Evolutionary conservation across 2,888 invertebrate genomes (phyloP).

Genomic region (Halictus quadricinctus): DNA sequence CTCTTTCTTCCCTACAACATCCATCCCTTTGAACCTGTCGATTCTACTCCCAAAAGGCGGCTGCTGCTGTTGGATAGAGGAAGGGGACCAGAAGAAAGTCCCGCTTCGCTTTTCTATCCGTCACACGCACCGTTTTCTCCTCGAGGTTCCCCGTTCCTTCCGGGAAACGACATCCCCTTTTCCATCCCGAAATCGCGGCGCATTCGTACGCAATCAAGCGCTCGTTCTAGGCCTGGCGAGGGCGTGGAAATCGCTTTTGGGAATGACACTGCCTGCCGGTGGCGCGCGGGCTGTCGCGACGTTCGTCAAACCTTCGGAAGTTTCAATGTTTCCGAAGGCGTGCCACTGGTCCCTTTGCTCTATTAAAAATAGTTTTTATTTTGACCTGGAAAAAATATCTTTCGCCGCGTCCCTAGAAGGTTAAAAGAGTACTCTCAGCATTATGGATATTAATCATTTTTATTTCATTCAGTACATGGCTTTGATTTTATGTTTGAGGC

Average conservation of each 20-base stretch:
- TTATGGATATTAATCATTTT: too few relatives aligned
- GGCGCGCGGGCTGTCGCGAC: neutral
- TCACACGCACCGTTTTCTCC: slow-evolving; percentile 36
- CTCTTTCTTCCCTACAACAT: neutral
- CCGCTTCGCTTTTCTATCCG: slow-evolving; percentile 22
- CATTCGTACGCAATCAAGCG: slow-evolving; percentile 75
- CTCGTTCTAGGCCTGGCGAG: slow-evolving; percentile 63
- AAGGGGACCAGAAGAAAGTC: slow-evolving; percentile 9
- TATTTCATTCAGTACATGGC: too few relatives aligned
- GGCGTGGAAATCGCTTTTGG: slow-evolving; percentile 8
- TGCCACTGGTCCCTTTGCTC: neutral
- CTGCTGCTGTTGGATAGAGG: neutral
- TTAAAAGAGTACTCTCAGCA: too few relatives aligned
- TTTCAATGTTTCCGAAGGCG: neutral
- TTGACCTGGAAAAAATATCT: neutral
- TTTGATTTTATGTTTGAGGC: too few relatives aligned
- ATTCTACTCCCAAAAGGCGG: slow-evolving; percentile 24
- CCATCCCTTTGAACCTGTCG: slow-evolving; percentile 66
- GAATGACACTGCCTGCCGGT: neutral
- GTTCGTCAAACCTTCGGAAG: neutral
- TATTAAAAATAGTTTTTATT: neutral
- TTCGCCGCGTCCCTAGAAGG: too few relatives aligned
- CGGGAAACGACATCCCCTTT: slow-evolving; percentile 55
- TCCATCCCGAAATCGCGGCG: slow-evolving; percentile 69
- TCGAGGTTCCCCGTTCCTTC: slow-evolving; percentile 32